Conservation (phyloP, 64 coral and sea anemone genomes). For the Pocillopora damicornis region DNA sequence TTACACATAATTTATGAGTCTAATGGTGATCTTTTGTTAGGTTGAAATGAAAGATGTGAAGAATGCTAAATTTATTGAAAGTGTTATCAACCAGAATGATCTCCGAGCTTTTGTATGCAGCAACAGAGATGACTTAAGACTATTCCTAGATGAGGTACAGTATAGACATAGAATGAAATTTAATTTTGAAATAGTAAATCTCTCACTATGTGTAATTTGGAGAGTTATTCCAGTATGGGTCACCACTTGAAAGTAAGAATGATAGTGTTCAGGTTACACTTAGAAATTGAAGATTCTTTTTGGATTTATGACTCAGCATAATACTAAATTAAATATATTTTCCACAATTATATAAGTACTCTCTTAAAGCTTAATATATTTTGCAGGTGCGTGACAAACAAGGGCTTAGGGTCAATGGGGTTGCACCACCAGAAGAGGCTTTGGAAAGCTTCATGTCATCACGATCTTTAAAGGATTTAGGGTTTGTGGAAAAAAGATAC, state of each 20-base stretch:
- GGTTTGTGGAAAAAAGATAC: slow-evolving; percentile 24
- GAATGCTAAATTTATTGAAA: slow-evolving; percentile 89
- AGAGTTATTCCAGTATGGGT: too few species aligned
- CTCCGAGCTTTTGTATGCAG: slow-evolving; percentile 92
- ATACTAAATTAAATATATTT: too few species aligned
- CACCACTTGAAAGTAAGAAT: too few species aligned
- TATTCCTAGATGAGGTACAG: slow-evolving; percentile 83
- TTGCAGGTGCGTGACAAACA: slow-evolving; percentile 82
- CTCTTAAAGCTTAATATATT: background rate
- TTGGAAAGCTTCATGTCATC: slow-evolving; percentile 74
- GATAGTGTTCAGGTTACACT: too few species aligned
- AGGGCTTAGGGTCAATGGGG: slow-evolving; percentile 76
- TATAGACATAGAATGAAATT: background rate
- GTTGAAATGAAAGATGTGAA: slow-evolving; percentile 74
- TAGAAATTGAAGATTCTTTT: too few species aligned
- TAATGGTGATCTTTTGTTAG: background rate
- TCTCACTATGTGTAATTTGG: too few species aligned
- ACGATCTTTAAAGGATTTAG: slow-evolving; percentile 66
- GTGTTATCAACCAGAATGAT: slow-evolving; percentile 74
- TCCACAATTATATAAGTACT: background rate
- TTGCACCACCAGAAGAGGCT: slow-evolving; percentile 80
- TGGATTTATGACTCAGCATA: too few species aligned
- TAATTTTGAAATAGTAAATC: background rate
- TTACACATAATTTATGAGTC: background rate
- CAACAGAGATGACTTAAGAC: slow-evolving; percentile 87